phyloP scores from a whole-genome alignment of 2,888 invertebrate genomes.

The Prosapia bicincta region DNA sequence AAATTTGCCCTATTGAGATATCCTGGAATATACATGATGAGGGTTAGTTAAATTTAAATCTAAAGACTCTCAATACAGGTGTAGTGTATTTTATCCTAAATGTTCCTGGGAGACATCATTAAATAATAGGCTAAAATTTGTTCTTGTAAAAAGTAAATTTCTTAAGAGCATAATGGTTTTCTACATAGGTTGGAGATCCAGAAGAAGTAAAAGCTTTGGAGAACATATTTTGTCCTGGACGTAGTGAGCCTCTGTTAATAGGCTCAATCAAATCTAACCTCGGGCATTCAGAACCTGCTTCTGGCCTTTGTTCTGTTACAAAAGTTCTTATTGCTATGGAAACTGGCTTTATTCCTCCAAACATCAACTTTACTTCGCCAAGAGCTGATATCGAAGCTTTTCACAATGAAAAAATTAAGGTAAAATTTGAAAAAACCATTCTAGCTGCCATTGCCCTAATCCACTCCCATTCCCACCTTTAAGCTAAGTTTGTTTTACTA shows the following conservation, averaged over 20 bases:
- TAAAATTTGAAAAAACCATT: conserved; percentile 31
- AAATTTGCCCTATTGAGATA: too few species aligned
- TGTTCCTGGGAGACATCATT: too few species aligned
- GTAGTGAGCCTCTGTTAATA: conserved; percentile 73
- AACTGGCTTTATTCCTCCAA: conserved; percentile 75
- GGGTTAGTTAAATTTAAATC: too few species aligned
- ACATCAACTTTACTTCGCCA: conserved; percentile 70
- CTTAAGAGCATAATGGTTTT: too few species aligned
- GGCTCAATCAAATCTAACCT: conserved; percentile 94
- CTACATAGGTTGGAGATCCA: conserved; percentile 76
- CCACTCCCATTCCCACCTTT: too few species aligned
- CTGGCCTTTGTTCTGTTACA: conserved; percentile 76
- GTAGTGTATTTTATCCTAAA: too few species aligned
- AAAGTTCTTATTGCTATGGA: conserved; percentile 84
- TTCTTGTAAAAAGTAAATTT: too few species aligned
- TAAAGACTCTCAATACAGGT: too few species aligned
- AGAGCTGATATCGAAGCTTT: conserved; percentile 53
- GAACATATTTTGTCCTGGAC: conserved; percentile 68
- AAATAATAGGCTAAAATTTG: too few species aligned
- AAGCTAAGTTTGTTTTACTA: too few species aligned
- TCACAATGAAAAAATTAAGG: conserved; percentile 53
- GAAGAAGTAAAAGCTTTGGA: conserved; percentile 85
- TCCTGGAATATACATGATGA: too few species aligned
- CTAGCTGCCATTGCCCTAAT: too few species aligned
- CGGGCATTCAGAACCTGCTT: conserved; percentile 88